phyloP scores from a whole-genome alignment of 2,797 vertebrate species.

The Sparidentex hasta region DNA sequence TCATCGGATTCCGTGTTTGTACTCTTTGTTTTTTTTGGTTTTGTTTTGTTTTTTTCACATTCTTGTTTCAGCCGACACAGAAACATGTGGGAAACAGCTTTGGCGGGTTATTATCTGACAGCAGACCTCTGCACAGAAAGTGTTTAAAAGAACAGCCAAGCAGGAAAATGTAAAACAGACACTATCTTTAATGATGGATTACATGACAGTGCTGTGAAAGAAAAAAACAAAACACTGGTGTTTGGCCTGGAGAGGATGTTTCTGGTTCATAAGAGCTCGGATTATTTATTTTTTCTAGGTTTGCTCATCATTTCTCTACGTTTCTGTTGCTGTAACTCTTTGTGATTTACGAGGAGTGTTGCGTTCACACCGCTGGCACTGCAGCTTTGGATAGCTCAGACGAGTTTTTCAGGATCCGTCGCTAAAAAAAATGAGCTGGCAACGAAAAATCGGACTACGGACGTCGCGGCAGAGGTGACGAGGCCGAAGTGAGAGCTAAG shows the following conservation, averaged over 20 bases:
- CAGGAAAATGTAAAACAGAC: neutral
- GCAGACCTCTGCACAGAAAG: neutral
- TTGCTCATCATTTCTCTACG: too few relatives aligned
- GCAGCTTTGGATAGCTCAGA: too few relatives aligned
- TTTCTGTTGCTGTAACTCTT: too few relatives aligned
- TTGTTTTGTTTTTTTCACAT: constrained; percentile 2
- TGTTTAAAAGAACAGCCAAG: neutral
- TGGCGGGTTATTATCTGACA: neutral
- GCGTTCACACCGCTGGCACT: too few relatives aligned
- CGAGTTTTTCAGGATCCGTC: too few relatives aligned
- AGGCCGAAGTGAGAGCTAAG: too few relatives aligned
- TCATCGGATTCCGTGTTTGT: neutral
- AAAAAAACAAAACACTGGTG: neutral
- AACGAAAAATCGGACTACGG: too few relatives aligned
- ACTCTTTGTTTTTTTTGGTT: neutral
- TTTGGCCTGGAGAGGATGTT: neutral
- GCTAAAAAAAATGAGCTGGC: too few relatives aligned
- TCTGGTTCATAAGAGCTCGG: neutral
- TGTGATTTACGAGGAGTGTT: too few relatives aligned
- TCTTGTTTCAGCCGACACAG: neutral
- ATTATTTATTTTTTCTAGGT: neutral
- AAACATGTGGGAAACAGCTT: neutral
- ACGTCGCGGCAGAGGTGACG: too few relatives aligned
- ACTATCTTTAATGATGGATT: neutral
- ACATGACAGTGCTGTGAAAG: neutral